Conservation (phyloP, 2,113 vertebrate species). For the Theristicus caerulescens region DNA sequence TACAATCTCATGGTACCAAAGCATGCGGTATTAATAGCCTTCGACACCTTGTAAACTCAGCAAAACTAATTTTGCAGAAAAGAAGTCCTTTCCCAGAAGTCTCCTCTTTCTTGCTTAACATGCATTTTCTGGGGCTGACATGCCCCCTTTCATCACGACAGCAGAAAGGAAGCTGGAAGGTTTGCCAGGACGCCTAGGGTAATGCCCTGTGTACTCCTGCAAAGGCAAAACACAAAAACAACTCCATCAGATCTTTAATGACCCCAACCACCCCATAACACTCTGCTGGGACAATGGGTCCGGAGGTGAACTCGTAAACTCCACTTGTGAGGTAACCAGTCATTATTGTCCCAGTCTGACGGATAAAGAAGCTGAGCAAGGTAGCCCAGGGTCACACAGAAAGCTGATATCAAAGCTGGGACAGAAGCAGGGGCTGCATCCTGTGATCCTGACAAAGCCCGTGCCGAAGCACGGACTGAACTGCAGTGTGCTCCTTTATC, state of each 20-base stretch:
- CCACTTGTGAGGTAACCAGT: neutral
- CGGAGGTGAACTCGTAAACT: neutral
- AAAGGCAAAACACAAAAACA: neutral
- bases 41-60: constrained; percentile 46
- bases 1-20: constrained; percentile 14
- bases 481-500: neutral
- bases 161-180: neutral
- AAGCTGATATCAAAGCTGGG: neutral
- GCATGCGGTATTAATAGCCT: constrained; percentile 16
- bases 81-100: constrained; percentile 22
- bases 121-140: neutral
- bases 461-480: rapidly evolving
- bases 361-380: neutral
- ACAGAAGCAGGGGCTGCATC: neutral
- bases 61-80: constrained; percentile 37
- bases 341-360: neutral
- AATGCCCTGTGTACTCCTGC: neutral
- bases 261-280: neutral
- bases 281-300: neutral
- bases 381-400: neutral
- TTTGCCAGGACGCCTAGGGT: neutral
- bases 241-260: neutral
- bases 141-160: neutral
- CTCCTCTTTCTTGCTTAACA: neutral
- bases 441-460: neutral